These are phyloP conservation scores for Drosophila persimilis DNA, from an alignment of 1,140 invertebrate species.

Conservation along the genomic window DNA sequence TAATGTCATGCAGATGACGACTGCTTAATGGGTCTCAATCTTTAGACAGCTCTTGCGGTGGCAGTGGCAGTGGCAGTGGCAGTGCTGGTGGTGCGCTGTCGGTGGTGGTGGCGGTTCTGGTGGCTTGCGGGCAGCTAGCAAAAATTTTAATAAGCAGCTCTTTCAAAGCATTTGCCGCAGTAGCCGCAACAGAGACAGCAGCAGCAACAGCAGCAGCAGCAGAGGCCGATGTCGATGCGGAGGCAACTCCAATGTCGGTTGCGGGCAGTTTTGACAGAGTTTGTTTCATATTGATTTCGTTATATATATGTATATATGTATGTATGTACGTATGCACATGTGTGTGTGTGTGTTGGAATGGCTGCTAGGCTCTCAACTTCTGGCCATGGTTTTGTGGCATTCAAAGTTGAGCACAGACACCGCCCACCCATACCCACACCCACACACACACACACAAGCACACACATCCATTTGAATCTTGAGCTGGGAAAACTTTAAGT, in stretches of 20 bases:
- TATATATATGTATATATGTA: background rate
- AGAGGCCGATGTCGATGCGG: background rate
- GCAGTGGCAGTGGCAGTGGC: background rate
- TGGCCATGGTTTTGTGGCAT: constrained; percentile 58
- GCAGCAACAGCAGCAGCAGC: background rate
- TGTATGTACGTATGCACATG: constrained; percentile 7
- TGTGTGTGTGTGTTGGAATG: constrained; percentile 1
- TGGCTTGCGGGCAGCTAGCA: constrained; percentile 42
- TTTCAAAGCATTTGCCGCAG: constrained; percentile 67
- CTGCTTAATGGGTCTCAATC: constrained; percentile 64
- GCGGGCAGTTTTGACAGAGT: constrained; percentile 53
- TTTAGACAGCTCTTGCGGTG: background rate
- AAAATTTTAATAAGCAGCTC: constrained; percentile 79
- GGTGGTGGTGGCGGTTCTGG: background rate
- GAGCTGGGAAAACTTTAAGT: constrained; percentile 31
- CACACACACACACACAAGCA: background rate
- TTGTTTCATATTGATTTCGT: constrained; percentile 72
- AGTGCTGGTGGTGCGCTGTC: background rate
- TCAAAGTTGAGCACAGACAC: constrained; percentile 43
- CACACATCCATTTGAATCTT: constrained; percentile 2
- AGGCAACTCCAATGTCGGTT: constrained; percentile 24
- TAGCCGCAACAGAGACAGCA: constrained; percentile 40
- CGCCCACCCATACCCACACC: background rate
- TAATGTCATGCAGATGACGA: constrained; percentile 79
- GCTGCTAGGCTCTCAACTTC: constrained; percentile 46